A percentile compares a stretch with the other conserved stretches of the same genome.
Evolutionary conservation across 2,888 invertebrate species (phyloP).

Genomic region (Leptinotarsa rubiginosa): DNA sequence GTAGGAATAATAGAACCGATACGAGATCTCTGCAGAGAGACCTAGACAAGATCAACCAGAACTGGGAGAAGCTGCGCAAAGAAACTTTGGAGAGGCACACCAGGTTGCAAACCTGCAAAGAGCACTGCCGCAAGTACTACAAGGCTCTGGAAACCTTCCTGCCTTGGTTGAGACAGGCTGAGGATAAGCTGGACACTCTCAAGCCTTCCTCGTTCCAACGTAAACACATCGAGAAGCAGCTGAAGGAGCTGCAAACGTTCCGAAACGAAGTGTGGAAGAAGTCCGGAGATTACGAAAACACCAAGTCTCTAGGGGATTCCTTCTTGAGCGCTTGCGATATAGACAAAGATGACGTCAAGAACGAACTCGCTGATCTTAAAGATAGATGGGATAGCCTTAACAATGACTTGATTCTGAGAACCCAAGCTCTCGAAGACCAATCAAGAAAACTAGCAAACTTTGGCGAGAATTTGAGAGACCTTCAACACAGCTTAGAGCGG

Average conservation of each 20-base stretch:
- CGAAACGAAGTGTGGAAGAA: conserved; percentile 95
- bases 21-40: conserved; percentile 79
- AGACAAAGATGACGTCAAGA: conserved; percentile 90
- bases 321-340: conserved; percentile 90
- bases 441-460: conserved; percentile 86
- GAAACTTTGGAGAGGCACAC: conserved; percentile 89
- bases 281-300: conserved; percentile 93
- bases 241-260: conserved; percentile 88
- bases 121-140: conserved; percentile 91
- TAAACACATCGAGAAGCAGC: conserved; percentile 86
- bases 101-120: conserved; percentile 88
- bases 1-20: conserved; percentile 66
- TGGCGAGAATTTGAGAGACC: conserved; percentile 84
- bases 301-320: conserved; percentile 86
- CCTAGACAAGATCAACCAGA: conserved; percentile 88
- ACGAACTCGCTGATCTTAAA: conserved; percentile 83
- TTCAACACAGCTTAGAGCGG: conserved; percentile 86
- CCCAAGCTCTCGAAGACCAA: conserved; percentile 86
- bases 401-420: conserved; percentile 81
- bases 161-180: conserved; percentile 89
- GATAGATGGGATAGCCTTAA: conserved; percentile 92
- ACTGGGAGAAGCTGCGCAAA: conserved; percentile 92
- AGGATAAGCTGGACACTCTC: conserved; percentile 83
- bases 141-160: conserved; percentile 86
- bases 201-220: conserved; percentile 85